These are phyloP conservation scores for Nansenia antarctica DNA, from an alignment of 2,113 vertebrate species.

Conservation along the genomic window DNA sequence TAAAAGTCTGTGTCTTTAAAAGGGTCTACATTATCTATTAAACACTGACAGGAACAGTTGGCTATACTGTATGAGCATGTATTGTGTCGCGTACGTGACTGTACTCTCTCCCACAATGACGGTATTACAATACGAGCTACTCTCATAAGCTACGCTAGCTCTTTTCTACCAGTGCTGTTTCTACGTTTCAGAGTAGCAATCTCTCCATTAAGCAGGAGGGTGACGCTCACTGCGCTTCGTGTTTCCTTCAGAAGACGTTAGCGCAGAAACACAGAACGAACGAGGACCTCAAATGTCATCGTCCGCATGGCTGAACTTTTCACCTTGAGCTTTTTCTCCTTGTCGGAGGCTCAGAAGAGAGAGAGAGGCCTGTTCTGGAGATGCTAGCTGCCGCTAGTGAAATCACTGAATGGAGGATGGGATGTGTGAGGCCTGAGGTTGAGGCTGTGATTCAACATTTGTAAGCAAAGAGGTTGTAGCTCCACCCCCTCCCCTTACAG, in stretches of 20 bases:
- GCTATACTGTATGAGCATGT: not conserved
- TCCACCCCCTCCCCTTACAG: not conserved
- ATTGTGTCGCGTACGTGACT: not conserved
- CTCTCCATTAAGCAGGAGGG: not conserved
- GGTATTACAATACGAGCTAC: not conserved
- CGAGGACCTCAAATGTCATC: constrained; percentile 7
- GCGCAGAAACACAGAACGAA: constrained; percentile 4
- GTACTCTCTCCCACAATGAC: too few species aligned
- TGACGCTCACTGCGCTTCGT: not conserved
- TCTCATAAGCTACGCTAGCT: too few species aligned
- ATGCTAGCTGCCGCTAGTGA: not conserved
- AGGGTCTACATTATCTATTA: not conserved
- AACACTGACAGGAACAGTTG: not conserved
- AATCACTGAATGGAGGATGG: not conserved
- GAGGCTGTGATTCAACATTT: not conserved
- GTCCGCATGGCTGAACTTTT: constrained; percentile 20
- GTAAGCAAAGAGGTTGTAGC: not conserved
- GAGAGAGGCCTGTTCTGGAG: not conserved
- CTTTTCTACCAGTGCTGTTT: too few species aligned
- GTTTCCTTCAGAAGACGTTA: constrained; percentile 17
- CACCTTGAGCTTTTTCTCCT: not conserved
- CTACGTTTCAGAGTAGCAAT: not conserved
- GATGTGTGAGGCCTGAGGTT: not conserved
- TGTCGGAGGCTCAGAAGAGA: too few species aligned
- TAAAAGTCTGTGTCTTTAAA: not conserved